Percentiles rank a stretch among this genome's conserved stretches.
Conservation (phyloP, 2,888 invertebrate genomes). For the Julus scanicus region DNA sequence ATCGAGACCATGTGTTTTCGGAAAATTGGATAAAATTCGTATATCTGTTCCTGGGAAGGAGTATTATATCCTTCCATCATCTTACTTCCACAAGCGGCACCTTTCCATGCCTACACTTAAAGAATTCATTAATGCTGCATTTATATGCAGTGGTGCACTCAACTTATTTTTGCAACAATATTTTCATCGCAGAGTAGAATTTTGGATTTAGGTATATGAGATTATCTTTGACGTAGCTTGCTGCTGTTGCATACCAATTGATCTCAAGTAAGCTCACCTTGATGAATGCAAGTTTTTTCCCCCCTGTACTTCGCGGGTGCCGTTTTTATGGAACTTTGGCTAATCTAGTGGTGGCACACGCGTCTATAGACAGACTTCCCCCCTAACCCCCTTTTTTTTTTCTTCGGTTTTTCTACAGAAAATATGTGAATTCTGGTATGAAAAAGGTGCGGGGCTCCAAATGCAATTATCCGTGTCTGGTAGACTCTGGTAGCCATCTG, state of each 20-base stretch:
- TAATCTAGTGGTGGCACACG: conserved; percentile 28
- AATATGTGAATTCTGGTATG: neutral
- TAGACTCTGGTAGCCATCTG: conserved; percentile 42
- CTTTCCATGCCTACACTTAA: neutral
- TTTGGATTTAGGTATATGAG: neutral
- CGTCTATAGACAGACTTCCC: neutral
- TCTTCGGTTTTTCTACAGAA: neutral
- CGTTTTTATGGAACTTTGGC: neutral
- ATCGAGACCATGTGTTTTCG: too few species aligned
- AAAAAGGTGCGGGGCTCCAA: neutral
- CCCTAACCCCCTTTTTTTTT: neutral
- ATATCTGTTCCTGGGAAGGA: too few species aligned
- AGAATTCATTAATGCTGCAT: neutral
- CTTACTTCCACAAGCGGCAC: neutral
- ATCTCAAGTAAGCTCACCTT: neutral
- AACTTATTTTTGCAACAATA: neutral
- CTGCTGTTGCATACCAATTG: neutral
- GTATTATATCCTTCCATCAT: neutral
- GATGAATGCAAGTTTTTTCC: neutral
- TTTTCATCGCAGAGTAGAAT: neutral
- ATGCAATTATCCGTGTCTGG: conserved; percentile 20
- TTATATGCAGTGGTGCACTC: neutral
- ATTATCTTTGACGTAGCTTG: neutral
- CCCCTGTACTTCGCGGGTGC: neutral
- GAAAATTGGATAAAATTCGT: too few species aligned